Evolutionary conservation across 2,888 invertebrate genomes (phyloP).

Genomic region (Oligia latruncula): DNA sequence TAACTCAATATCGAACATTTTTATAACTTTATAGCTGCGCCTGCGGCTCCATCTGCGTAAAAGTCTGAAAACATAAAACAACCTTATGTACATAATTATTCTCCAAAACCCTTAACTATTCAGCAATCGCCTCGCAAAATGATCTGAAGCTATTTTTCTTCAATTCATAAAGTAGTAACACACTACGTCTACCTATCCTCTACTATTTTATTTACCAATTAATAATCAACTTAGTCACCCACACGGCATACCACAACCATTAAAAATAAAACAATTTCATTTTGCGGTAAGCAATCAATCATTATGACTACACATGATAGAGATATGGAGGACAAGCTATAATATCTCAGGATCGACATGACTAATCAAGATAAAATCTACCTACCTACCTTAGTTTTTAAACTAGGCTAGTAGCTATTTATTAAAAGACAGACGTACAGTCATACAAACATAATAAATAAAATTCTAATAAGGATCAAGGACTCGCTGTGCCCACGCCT

Average conservation of each 20-base stretch:
- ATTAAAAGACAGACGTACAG: neutral
- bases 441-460: neutral
- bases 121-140: too few species aligned
- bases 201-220: constrained; percentile 1
- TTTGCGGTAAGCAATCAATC: constrained; percentile 18
- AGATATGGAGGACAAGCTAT: constrained; percentile 17
- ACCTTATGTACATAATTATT: neutral
- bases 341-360: constrained; percentile 18
- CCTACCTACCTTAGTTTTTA: constrained; percentile 8
- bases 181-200: neutral
- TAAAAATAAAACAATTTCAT: constrained; percentile 22
- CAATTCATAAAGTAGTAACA: neutral
- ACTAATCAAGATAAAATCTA: constrained; percentile 26
- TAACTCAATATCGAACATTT: neutral
- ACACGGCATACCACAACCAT: neutral
- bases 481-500: neutral
- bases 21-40: neutral
- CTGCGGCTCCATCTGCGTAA: neutral
- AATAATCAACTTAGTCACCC: neutral
- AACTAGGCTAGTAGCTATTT: constrained; percentile 4
- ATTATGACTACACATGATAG: constrained; percentile 25
- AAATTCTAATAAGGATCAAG: constrained; percentile 1
- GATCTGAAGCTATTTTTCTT: neutral
- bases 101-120: neutral
- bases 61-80: constrained; percentile 4